These are phyloP conservation scores for Sclerurus mexicanus DNA, from an alignment of 2,113 vertebrate species.

Conservation along the genomic window DNA sequence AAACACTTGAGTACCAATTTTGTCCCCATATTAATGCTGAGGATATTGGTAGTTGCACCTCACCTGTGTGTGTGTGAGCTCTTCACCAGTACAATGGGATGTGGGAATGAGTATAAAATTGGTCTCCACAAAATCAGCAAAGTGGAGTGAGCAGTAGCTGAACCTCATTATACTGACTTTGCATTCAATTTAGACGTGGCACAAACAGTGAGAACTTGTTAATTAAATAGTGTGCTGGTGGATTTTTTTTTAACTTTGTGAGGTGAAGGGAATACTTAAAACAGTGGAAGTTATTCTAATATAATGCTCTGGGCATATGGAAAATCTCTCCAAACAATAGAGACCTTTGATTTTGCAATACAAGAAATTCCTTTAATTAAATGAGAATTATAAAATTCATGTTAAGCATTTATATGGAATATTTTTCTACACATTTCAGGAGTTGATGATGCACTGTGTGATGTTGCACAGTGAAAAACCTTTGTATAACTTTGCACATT, in stretches of 20 bases:
- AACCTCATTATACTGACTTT: not conserved
- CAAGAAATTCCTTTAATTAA: not conserved
- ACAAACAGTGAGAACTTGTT: not conserved
- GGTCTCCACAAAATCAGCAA: not conserved
- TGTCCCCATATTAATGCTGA: not conserved
- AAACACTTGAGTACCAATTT: not conserved
- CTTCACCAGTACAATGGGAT: fast-evolving
- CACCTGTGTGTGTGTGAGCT: not conserved
- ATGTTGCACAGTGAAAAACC: not conserved
- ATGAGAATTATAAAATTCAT: not conserved
- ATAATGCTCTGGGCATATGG: not conserved
- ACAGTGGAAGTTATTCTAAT: not conserved
- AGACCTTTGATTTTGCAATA: not conserved
- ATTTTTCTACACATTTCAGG: not conserved
- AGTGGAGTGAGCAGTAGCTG: not conserved
- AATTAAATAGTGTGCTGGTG: not conserved
- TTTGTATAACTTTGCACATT: not conserved
- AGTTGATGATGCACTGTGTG: not conserved
- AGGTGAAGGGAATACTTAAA: not conserved
- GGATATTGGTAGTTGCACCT: not conserved
- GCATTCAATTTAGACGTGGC: not conserved
- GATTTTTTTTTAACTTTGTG: not conserved
- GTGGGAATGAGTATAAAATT: not conserved
- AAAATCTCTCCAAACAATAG: not conserved
- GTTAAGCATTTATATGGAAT: not conserved